Conservation (phyloP, 2,113 vertebrate genomes). For the Ciconia boyciana region DNA sequence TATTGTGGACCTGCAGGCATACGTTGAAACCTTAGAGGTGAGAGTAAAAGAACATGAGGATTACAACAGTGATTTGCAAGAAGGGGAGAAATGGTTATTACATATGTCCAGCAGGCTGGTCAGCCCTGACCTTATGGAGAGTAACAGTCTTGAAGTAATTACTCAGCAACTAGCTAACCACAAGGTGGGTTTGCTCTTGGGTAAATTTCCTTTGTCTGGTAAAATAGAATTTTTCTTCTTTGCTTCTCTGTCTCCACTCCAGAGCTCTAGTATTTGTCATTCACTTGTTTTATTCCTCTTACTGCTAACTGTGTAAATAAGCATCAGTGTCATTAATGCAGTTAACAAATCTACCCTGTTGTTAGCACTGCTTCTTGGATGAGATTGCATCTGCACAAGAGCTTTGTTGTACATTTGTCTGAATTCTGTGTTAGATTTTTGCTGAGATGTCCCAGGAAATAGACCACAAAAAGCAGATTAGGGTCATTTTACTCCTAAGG, state of each 20-base stretch:
- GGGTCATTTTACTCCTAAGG: not conserved
- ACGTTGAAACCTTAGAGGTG: constrained; percentile 77
- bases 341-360: not conserved
- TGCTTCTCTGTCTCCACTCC: not conserved
- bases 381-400: not conserved
- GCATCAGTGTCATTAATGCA: not conserved
- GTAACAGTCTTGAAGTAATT: constrained; percentile 84
- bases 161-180: constrained; percentile 93
- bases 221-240: not conserved
- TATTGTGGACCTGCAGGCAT: constrained; percentile 68
- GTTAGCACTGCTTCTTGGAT: not conserved
- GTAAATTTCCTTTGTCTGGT: not conserved
- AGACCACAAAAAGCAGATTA: not conserved
- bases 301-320: not conserved
- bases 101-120: constrained; percentile 95
- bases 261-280: not conserved
- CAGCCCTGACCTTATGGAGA: constrained; percentile 84
- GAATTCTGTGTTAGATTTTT: not conserved
- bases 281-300: not conserved
- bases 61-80: constrained; percentile 90
- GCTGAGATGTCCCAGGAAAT: not conserved
- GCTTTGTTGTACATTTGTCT: not conserved
- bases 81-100: constrained; percentile 93
- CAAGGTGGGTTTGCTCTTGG: constrained; percentile 76
- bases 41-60: constrained; percentile 92